Conservation (phyloP, 2,797 vertebrate genomes). For the Takifugu ocellatus region DNA sequence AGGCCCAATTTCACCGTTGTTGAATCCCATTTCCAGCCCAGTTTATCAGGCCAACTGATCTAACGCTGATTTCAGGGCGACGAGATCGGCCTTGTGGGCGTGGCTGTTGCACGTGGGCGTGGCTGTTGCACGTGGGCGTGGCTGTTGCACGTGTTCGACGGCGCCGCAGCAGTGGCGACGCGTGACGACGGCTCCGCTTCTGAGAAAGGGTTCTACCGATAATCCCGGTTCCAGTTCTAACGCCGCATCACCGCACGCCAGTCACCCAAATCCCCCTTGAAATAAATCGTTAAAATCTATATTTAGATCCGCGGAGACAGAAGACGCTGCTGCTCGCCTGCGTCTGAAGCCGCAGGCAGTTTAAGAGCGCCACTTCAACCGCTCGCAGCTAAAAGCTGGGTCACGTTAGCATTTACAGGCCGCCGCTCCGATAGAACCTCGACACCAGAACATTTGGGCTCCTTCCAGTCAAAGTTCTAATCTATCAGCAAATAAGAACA, state of each 20-base stretch:
- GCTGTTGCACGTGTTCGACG: not conserved
- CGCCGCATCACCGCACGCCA: constrained; percentile 37
- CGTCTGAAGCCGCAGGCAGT: constrained; percentile 10
- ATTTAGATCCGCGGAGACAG: constrained; percentile 49
- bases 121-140: not conserved
- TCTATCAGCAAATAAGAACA: too few species aligned
- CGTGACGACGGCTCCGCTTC: not conserved
- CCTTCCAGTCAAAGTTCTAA: too few species aligned
- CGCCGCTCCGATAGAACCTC: too few species aligned
- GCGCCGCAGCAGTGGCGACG: not conserved
- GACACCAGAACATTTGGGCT: too few species aligned
- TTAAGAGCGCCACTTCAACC: too few species aligned
- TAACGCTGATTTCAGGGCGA: constrained; percentile 8
- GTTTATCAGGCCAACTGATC: constrained; percentile 45
- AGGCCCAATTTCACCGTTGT: constrained; percentile 63
- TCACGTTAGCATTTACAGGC: too few species aligned
- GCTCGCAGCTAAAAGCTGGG: too few species aligned
- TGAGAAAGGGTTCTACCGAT: too few species aligned
- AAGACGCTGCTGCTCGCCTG: constrained; percentile 33
- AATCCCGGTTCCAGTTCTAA: constrained; percentile 8
- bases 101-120: too few species aligned
- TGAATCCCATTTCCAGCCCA: constrained; percentile 64
- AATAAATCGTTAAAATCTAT: constrained; percentile 27
- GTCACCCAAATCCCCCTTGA: constrained; percentile 52
- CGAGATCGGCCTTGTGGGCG: constrained; percentile 1